Conservation (phyloP, 2,113 vertebrate genomes). For the Pardalotus punctatus region DNA sequence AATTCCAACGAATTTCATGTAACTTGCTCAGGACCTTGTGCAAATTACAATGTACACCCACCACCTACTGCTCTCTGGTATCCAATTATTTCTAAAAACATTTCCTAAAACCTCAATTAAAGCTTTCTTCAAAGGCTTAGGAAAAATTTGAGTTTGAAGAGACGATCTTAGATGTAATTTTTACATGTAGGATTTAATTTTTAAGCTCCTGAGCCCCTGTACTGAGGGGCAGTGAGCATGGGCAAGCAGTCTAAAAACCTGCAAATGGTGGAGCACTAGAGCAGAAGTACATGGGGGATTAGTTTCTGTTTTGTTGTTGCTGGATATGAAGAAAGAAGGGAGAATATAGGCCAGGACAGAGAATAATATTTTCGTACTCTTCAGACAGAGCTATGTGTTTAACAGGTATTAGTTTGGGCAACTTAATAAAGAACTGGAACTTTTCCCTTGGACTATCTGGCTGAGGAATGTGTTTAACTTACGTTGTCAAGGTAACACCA, state of each 20-base stretch:
- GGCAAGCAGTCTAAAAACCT: neutral
- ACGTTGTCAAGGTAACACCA: neutral
- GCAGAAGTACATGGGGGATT: neutral
- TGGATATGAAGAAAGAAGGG: neutral
- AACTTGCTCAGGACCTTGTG: neutral
- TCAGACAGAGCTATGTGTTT: neutral
- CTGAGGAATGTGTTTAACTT: neutral
- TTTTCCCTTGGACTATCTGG: neutral
- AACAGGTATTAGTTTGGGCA: neutral
- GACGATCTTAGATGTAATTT: neutral
- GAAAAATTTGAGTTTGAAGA: neutral
- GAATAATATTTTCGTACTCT: neutral
- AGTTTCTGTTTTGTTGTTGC: neutral
- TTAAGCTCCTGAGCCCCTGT: neutral
- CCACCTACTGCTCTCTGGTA: neutral
- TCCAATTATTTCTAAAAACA: neutral
- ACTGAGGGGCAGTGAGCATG: rapidly evolving
- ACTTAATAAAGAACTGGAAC: neutral
- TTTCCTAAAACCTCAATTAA: neutral
- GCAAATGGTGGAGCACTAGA: neutral
- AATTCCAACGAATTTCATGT: neutral
- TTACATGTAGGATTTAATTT: neutral
- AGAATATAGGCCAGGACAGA: neutral
- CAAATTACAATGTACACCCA: neutral
- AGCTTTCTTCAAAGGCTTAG: neutral